Evolutionary conservation across 2,797 vertebrate species (phyloP), one percentile per base, ranked within the genome.

Genomic region (Pogoniulus pusillus): DNA sequence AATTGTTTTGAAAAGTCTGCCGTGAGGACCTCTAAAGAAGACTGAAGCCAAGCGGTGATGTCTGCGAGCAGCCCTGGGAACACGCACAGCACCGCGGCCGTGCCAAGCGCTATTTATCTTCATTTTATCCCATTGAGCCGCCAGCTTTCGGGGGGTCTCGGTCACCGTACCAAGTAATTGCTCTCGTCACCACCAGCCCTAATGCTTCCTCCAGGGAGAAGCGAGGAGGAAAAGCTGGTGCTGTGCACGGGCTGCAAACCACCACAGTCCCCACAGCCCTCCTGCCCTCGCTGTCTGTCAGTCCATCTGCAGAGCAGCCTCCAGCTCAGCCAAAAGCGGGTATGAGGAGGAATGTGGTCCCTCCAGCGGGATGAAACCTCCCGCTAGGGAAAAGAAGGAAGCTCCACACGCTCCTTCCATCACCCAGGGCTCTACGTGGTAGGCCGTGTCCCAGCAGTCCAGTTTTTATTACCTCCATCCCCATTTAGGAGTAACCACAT

Each of bases 401-500:
- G 71, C 71, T 85, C 43, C 23, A 2, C 68, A 8, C 0, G 3
- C 74, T 79, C 34, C 63, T 22, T 15, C 66, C 87, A 58, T 20
- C 73, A 24, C 5, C n/a, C 70, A 37, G 55, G 26, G 77, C 57
- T 84, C 71, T 24, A 17, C 7, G 10, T 16, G 57, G 85, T 71
- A 81, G 68, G 32, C 73, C 60, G 65, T 1, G 17, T 35, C 89
- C 79, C 90, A 62, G 75, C 85, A 73, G 79, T 23, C 53, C 1
- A 3, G 73, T 19, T 89, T 89, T 92, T 83, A 93, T 91, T 57
- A 70, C 93, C 93, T 93, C 91, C n/a, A 12, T 92, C 93, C 89
- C 85, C 91, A 32, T 85, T 92, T 83, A 94, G 92, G 92, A 93
- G 66, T 4, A 72, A 58, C 14, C 93, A 91, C 93, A 83, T 85